phyloP scores from a whole-genome alignment of 2,888 invertebrate genomes.

The Ochlodes sylvanus region DNA sequence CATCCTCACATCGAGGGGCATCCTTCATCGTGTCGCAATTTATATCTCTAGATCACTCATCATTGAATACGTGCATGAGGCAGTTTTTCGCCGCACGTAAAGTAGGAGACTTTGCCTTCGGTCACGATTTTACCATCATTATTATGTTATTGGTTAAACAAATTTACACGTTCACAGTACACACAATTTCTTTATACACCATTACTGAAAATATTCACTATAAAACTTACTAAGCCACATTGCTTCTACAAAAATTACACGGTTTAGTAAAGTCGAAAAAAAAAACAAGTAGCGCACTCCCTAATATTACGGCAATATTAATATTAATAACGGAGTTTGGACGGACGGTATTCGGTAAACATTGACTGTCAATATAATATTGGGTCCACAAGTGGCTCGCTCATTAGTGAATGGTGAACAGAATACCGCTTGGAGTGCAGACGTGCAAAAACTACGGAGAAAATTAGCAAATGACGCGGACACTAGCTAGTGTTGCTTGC shows the following conservation, averaged over 20 bases:
- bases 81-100: background rate
- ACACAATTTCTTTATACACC: background rate
- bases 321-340: constrained; percentile 18
- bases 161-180: constrained; percentile 7
- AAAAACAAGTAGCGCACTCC: background rate
- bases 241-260: background rate
- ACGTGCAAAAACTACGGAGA: constrained; percentile 54
- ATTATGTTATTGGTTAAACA: background rate
- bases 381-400: constrained; percentile 34
- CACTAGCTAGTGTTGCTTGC: constrained; percentile 42
- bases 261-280: background rate
- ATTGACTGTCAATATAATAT: constrained; percentile 26
- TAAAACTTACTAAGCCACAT: background rate
- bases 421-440: constrained; percentile 53
- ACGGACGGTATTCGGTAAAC: constrained; percentile 28
- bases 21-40: constrained; percentile 81
- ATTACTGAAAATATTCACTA: background rate
- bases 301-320: constrained; percentile 18
- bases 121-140: constrained; percentile 12
- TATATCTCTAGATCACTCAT: background rate
- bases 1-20: constrained; percentile 89
- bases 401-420: constrained; percentile 34
- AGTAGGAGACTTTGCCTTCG: constrained; percentile 19
- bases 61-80: background rate
- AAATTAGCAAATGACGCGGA: constrained; percentile 49